A percentile compares a stretch with the other conserved stretches of the same genome.
phyloP scores from a whole-genome alignment of 2,113 vertebrate species.

The human region GRCh38 chr11:131340501-131341000 shows the following conservation, averaged over 20 bases:
- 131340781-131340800: background rate
- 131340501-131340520: rapidly evolving
- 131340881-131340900: no score
- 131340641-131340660: background rate
- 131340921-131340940: no score
- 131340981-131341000: background rate
- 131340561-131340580: background rate
- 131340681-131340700: constrained; percentile 33
- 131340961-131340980: no score
- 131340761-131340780: constrained; percentile 23
- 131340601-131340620: constrained; percentile 6
- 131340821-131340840: background rate
- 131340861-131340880: no score
- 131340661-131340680: background rate
- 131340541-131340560: background rate
- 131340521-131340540: background rate
- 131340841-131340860: no score
- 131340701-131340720: constrained; percentile 42
- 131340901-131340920: no score
- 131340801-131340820: background rate
- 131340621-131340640: background rate
- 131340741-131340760: background rate
- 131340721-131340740: background rate
- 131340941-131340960: no score
- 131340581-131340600: constrained; percentile 22